Percentiles rank a stretch among this genome's conserved stretches.
Conservation (phyloP, 2,797 vertebrate genomes). For the Fistularia tabacaria region DNA sequence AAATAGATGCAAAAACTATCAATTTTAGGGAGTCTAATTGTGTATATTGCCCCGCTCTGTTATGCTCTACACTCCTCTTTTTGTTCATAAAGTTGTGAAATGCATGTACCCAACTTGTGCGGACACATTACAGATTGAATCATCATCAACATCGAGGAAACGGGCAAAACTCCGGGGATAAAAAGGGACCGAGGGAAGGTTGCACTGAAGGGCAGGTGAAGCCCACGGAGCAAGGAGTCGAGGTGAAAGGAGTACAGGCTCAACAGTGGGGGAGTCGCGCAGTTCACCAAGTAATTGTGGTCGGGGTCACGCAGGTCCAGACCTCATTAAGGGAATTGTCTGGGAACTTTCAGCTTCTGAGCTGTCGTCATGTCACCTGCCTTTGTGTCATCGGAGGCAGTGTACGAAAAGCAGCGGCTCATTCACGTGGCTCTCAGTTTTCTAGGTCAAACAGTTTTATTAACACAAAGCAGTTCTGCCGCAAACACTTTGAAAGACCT, state of each 20-base stretch:
- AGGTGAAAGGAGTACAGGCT: conserved; percentile 10
- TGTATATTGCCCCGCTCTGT: no score
- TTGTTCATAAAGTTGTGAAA: no score
- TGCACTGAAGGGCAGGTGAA: conserved; percentile 24
- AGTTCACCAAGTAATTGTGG: conserved; percentile 40
- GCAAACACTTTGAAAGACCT: conserved; percentile 12
- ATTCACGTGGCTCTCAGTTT: conserved; percentile 26
- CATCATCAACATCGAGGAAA: conserved; percentile 14
- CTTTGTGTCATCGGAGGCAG: conserved; percentile 32
- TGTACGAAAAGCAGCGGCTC: conserved; percentile 23
- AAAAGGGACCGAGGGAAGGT: conserved; percentile 4
- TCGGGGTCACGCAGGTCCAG: conserved; percentile 36
- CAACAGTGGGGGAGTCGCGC: conserved; percentile 9
- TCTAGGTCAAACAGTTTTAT: conserved; percentile 28
- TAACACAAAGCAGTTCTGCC: conserved; percentile 11
- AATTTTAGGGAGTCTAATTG: no score
- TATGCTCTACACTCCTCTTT: no score
- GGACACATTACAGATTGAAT: background rate
- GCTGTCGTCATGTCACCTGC: conserved; percentile 40
- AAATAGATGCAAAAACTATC: no score
- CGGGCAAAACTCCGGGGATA: background rate
- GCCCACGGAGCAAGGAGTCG: background rate
- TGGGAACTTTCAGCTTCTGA: conserved; percentile 37
- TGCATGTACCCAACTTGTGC: no score
- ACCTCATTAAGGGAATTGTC: conserved; percentile 61